Evolutionary conservation across 1,140 invertebrate genomes (phyloP), one percentile per base, ranked within the genome.

Genomic region (Cataglyphis hispanica): DNA sequence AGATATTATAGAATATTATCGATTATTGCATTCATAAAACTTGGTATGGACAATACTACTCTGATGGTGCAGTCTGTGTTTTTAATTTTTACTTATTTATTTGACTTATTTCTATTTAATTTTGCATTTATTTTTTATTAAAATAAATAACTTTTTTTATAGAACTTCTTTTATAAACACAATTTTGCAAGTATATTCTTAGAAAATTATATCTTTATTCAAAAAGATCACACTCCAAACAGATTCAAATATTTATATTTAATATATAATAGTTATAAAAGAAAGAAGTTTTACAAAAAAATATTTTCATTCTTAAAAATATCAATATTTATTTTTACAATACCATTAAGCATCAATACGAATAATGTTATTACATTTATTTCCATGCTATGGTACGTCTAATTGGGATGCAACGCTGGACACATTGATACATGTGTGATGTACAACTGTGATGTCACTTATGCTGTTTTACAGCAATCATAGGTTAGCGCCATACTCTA

Each of bases 401-500:
- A 89, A 92, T 94, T 89, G 94, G 94, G 91, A 94, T 92, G 89
- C 93, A 94, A 95, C 94, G 93, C 91, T 94, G 94, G 94, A 94
- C 92, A 90, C 91, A 92, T 93, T 92, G 91, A 94, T 91, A 90
- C 90, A 90, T 91, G 91, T 93, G 91, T 93, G 93, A 94, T 94
- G 93, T 94, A 86, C 94, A 91, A 93, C 94, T 92, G 92, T 94
- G 93, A 93, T 92, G 92, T 93, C 91, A 93, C 92, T 89, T 83
- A 22, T 31, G 78, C 78, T 83, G 78, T 94, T 93, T 92, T 92
- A 95, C 94, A 95, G 94, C 94, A 89, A 93, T 95, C 92, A 95
- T 95, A 95, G 94, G 94, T 95, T 94, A 95, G 94, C 94, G 93
- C 87, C 89, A 94, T 91, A 93, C 89, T 92, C 93, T 94, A 92